Conservation (phyloP, 2,797 vertebrate genomes). For the Acropternis orthonyx region DNA sequence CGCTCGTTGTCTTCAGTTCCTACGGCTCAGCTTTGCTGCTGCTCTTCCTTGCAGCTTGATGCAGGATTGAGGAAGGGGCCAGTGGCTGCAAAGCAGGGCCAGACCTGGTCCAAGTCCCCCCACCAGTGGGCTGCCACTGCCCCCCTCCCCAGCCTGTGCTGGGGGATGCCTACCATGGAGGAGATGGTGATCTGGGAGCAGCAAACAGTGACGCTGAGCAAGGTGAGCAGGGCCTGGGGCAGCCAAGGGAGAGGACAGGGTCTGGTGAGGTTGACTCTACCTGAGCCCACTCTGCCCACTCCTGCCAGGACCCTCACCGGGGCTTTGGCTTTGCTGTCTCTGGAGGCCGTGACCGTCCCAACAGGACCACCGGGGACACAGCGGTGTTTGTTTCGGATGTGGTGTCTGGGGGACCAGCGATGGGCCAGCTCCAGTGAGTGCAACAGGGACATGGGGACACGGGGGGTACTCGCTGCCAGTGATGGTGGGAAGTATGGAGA, state of each 20-base stretch:
- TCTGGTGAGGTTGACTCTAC: neutral
- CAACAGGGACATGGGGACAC: fast-evolving
- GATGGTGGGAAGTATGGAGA: neutral
- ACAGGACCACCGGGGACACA: constrained; percentile 73
- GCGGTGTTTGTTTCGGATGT: constrained; percentile 89
- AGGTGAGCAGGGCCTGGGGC: constrained; percentile 73
- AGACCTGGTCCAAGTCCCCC: fast-evolving
- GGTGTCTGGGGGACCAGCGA: constrained; percentile 86
- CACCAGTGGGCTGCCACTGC: fast-evolving
- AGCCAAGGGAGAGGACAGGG: fast-evolving
- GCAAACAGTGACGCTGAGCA: constrained; percentile 86
- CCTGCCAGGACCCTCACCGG: constrained; percentile 83
- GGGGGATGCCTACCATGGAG: constrained; percentile 87
- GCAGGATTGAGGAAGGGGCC: neutral
- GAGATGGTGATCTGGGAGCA: constrained; percentile 96
- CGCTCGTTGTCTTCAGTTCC: fast-evolving
- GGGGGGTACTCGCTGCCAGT: fast-evolving
- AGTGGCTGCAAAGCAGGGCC: neutral
- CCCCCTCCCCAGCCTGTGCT: neutral
- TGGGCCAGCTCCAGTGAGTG: constrained; percentile 90
- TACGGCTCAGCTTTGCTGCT: neutral
- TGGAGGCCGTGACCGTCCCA: constrained; percentile 85
- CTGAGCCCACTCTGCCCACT: neutral
- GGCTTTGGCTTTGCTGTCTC: constrained; percentile 96
- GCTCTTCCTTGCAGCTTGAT: neutral